These are phyloP conservation scores for Zeuzera pyrina DNA, from an alignment of 2,888 invertebrate genomes.

Conservation along the genomic window DNA sequence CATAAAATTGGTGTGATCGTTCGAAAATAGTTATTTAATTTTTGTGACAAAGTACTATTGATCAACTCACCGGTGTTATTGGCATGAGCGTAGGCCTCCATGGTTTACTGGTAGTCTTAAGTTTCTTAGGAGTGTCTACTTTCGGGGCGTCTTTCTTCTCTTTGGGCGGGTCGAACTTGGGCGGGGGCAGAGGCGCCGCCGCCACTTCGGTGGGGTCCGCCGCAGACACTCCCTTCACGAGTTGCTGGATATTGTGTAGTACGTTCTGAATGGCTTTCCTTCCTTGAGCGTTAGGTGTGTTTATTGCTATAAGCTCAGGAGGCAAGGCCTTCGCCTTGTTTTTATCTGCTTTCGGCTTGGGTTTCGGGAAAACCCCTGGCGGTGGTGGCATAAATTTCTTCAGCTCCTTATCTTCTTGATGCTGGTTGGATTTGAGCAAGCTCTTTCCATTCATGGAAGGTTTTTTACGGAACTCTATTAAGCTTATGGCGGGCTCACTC, in stretches of 20 bases:
- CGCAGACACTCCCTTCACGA: slow-evolving; percentile 61
- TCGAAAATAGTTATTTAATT: no score
- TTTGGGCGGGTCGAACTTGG: slow-evolving; percentile 39
- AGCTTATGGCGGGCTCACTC: slow-evolving; percentile 41
- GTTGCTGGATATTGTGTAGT: slow-evolving; percentile 60
- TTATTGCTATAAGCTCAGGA: slow-evolving; percentile 74
- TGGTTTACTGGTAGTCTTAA: slow-evolving; percentile 73
- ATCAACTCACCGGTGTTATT: slow-evolving; percentile 67
- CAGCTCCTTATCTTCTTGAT: slow-evolving; percentile 35
- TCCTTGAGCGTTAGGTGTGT: slow-evolving; percentile 60
- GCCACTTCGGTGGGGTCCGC: slow-evolving; percentile 60
- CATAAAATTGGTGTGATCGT: no score
- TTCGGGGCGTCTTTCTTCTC: slow-evolving; percentile 46
- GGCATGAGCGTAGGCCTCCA: slow-evolving; percentile 83
- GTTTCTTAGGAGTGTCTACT: slow-evolving; percentile 48
- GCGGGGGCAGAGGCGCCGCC: slow-evolving; percentile 39
- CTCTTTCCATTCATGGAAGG: slow-evolving; percentile 59
- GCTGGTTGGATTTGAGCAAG: slow-evolving; percentile 50
- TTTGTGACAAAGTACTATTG: no score
- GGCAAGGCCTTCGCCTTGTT: slow-evolving; percentile 55
- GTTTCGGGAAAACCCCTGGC: slow-evolving; percentile 30
- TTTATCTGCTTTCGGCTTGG: slow-evolving; percentile 39
- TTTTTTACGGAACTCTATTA: slow-evolving; percentile 61
- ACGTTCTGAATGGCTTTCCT: slow-evolving; percentile 63
- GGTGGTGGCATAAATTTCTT: slow-evolving; percentile 57